Percentiles rank a stretch among this genome's conserved stretches.
Conservation (phyloP, 2,113 vertebrate genomes). For the Petrocephalus microphthalmus region DNA sequence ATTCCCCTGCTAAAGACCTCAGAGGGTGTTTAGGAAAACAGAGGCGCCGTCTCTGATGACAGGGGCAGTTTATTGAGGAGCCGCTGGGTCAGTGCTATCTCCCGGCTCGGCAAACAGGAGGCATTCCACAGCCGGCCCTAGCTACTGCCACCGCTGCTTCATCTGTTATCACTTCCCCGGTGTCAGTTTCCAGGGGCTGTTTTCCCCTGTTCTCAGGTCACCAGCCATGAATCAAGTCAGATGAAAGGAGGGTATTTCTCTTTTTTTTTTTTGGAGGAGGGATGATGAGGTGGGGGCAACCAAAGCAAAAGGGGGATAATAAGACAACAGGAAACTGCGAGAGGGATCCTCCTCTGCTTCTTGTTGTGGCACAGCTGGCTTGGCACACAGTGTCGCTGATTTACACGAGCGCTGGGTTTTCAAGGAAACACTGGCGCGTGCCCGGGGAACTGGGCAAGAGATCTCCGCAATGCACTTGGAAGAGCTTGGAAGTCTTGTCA, state of each 20-base stretch:
- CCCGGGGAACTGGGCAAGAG: neutral
- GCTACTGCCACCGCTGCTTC: constrained; percentile 36
- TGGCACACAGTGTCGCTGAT: neutral
- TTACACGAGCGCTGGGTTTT: neutral
- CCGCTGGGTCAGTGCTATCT: constrained; percentile 25
- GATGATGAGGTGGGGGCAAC: neutral
- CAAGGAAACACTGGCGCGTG: neutral
- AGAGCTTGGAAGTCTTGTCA: neutral
- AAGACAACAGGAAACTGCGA: constrained; percentile 4
- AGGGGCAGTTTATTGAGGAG: constrained; percentile 30
- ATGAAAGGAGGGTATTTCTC: constrained; percentile 23
- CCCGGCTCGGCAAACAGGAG: constrained; percentile 25
- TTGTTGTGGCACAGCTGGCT: neutral
- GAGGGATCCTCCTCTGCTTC: neutral
- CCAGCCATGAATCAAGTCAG: constrained; percentile 32
- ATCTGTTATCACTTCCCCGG: constrained; percentile 30
- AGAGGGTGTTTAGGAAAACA: constrained; percentile 47
- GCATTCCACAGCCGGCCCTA: constrained; percentile 34
- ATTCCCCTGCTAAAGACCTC: constrained; percentile 42
- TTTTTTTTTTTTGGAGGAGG: neutral
- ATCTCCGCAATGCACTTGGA: neutral
- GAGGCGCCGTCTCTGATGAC: constrained; percentile 42
- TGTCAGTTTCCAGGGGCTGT: constrained; percentile 37
- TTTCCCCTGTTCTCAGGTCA: constrained; percentile 38
- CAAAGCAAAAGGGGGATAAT: constrained; percentile 1